These are phyloP conservation scores for Phodopus roborovskii DNA, from an alignment of 2,113 vertebrate genomes.

Conservation along the genomic window DNA sequence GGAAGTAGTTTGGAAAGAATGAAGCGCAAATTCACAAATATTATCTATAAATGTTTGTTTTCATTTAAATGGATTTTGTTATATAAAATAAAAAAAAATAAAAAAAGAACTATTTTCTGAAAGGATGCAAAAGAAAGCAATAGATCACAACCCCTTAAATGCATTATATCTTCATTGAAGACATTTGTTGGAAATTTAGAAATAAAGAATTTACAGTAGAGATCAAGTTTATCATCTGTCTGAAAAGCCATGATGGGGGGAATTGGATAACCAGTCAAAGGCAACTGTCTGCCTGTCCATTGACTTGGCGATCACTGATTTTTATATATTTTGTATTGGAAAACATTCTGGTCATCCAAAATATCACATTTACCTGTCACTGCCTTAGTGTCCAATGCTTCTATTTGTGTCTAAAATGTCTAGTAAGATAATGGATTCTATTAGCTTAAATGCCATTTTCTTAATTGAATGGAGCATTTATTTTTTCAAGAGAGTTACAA, in stretches of 20 bases:
- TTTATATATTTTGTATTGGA: not conserved
- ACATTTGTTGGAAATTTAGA: not conserved
- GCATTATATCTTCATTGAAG: not conserved
- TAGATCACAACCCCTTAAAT: not conserved
- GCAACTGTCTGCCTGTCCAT: not conserved
- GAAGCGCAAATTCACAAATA: no score
- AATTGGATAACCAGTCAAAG: not conserved
- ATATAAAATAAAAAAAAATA: no score
- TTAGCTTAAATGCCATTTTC: conserved; percentile 40
- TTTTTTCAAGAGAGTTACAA: not conserved
- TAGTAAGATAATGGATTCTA: not conserved
- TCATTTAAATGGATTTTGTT: no score
- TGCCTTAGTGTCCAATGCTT: not conserved
- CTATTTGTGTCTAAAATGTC: not conserved
- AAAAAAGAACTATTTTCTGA: not conserved
- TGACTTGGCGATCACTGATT: not conserved
- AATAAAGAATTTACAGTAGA: not conserved
- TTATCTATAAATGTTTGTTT: no score
- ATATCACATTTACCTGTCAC: not conserved
- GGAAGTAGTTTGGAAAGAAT: no score
- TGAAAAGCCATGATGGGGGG: not conserved
- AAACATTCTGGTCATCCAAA: not conserved
- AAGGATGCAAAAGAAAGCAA: not conserved
- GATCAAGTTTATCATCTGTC: not conserved
- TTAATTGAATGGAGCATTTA: conserved; percentile 57